Evolutionary conservation across 2,113 vertebrate species (phyloP).

Genomic region (Columbina picui): DNA sequence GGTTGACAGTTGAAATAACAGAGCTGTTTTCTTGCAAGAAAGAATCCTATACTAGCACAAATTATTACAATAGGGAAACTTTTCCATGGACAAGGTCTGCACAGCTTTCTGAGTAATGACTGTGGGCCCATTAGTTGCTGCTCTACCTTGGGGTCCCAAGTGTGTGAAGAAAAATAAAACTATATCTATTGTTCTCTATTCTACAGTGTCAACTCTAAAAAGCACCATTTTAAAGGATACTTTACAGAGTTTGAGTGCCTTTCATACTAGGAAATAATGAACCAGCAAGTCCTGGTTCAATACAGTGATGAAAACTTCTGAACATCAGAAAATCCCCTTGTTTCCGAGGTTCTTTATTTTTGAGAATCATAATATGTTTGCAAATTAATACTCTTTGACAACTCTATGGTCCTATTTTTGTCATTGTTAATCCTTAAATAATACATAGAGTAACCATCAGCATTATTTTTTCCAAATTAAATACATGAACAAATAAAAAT

Average conservation of each 20-base stretch:
- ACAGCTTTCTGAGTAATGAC: rapidly evolving
- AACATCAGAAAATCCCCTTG: background rate
- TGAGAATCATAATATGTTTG: background rate
- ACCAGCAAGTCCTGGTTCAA: background rate
- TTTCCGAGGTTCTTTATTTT: background rate
- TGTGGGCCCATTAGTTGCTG: background rate
- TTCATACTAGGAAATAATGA: background rate
- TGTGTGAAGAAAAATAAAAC: background rate
- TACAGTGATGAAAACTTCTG: background rate
- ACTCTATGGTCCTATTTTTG: background rate
- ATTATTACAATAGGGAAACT: background rate
- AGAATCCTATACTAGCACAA: background rate
- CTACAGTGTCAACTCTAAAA: background rate
- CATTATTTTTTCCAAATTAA: background rate
- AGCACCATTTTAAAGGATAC: background rate
- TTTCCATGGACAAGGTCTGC: background rate
- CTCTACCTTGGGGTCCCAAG: rapidly evolving
- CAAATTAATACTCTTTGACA: background rate
- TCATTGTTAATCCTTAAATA: background rate
- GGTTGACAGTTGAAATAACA: background rate
- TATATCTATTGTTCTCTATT: background rate
- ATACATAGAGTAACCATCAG: background rate
- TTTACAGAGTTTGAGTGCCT: background rate
- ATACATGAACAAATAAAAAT: background rate
- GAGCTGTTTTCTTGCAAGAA: background rate